A percentile compares a stretch with the other conserved stretches of the same genome.
Conservation (phyloP, 2,888 invertebrate genomes). For the Altica lythri region DNA sequence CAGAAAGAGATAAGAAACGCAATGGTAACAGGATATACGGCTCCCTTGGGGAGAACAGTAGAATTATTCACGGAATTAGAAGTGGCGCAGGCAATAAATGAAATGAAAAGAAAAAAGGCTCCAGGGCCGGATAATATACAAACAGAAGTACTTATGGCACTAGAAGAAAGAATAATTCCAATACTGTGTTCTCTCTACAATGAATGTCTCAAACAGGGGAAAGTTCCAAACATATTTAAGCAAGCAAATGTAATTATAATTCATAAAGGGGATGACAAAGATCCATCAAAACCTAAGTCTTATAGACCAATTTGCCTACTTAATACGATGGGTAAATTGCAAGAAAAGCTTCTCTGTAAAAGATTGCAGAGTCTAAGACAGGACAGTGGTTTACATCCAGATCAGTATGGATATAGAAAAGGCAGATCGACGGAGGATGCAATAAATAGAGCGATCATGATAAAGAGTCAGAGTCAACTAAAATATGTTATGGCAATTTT, state of each 20-base stretch:
- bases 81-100: neutral
- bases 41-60: neutral
- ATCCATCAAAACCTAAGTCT: no score
- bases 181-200: no score
- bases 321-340: no score
- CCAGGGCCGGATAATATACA: conserved; percentile 11
- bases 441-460: neutral
- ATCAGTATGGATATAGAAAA: conserved; percentile 12
- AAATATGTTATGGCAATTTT: no score
- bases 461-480: no score
- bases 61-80: neutral
- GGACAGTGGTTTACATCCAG: no score
- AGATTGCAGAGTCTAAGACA: no score
- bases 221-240: conserved; percentile 5
- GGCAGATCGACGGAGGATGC: conserved; percentile 16
- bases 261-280: no score
- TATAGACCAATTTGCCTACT: no score
- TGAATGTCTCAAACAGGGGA: no score
- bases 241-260: conserved; percentile 8
- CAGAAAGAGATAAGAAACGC: neutral
- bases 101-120: conserved; percentile 9
- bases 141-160: conserved; percentile 3
- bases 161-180: conserved; percentile 1
- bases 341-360: no score
- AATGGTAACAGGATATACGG: neutral